These are phyloP conservation scores for Hypotaenidia okinawae DNA, from an alignment of 2,797 vertebrate species.

Conservation along the genomic window DNA sequence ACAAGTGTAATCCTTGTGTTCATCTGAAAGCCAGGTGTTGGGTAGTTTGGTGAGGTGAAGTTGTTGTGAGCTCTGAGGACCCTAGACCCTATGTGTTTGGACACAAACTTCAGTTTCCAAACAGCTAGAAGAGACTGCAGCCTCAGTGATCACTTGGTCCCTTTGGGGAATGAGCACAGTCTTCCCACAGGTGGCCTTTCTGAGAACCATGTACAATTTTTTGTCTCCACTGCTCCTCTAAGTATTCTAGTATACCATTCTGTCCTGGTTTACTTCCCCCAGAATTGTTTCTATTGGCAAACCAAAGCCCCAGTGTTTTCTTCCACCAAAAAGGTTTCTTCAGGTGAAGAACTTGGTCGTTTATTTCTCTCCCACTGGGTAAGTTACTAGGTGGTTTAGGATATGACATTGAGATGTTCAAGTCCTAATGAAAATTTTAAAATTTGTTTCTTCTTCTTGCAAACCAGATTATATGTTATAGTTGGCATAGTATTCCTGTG, in stretches of 20 bases:
- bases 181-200: not conserved
- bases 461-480: not conserved
- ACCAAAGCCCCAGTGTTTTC: not conserved
- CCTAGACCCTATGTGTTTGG: too few relatives aligned
- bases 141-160: accelerated
- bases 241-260: not conserved
- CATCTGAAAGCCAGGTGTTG: not conserved
- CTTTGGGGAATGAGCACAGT: not conserved
- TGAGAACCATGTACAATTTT: not conserved
- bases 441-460: not conserved
- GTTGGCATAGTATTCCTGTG: not conserved
- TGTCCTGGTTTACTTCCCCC: not conserved
- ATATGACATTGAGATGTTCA: not conserved
- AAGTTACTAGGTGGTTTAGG: not conserved
- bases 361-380: not conserved
- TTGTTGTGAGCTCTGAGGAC: not conserved
- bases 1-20: not conserved
- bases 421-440: not conserved
- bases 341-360: not conserved
- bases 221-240: not conserved
- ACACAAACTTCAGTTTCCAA: not conserved
- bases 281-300: not conserved
- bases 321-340: slow-evolving; percentile 9
- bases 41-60: not conserved
- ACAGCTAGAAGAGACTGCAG: not conserved